Evolutionary conservation across 2,113 vertebrate species (phyloP).

Genomic region (Hepsetus odoe): DNA sequence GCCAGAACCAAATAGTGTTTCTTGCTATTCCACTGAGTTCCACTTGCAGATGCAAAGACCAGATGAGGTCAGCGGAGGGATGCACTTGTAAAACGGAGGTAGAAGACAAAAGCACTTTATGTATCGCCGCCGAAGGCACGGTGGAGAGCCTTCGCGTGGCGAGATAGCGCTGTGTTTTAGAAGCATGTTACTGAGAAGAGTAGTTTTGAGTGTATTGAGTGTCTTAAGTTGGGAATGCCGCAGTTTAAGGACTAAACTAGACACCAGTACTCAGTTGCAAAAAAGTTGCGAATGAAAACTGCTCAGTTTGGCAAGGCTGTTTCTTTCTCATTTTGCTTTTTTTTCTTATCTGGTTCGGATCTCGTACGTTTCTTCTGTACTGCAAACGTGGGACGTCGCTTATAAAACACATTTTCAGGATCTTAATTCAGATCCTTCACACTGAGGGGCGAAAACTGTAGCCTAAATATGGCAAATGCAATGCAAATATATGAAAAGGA

Average conservation of each 20-base stretch:
- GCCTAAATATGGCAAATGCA: no score
- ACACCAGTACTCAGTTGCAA: background rate
- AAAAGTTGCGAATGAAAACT: background rate
- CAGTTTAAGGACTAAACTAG: background rate
- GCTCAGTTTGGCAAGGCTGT: background rate
- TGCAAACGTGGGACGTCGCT: background rate
- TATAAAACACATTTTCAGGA: no score
- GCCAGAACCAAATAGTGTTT: slow-evolving; percentile 46
- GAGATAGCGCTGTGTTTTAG: background rate
- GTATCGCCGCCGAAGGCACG: background rate
- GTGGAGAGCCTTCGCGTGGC: background rate
- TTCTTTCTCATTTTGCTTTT: background rate
- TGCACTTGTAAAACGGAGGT: background rate
- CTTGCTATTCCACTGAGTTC: background rate
- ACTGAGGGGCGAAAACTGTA: no score
- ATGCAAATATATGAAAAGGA: no score
- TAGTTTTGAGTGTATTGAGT: background rate
- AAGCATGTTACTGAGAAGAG: background rate
- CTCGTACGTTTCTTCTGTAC: slow-evolving; percentile 7
- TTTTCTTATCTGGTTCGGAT: slow-evolving; percentile 3
- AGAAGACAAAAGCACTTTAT: slow-evolving; percentile 47
- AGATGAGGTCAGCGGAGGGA: background rate
- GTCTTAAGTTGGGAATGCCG: slow-evolving; percentile 5
- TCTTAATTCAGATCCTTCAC: no score
- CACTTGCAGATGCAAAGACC: background rate